phyloP scores from a whole-genome alignment of 2,888 invertebrate species.

The Meiosimyza decipiens region DNA sequence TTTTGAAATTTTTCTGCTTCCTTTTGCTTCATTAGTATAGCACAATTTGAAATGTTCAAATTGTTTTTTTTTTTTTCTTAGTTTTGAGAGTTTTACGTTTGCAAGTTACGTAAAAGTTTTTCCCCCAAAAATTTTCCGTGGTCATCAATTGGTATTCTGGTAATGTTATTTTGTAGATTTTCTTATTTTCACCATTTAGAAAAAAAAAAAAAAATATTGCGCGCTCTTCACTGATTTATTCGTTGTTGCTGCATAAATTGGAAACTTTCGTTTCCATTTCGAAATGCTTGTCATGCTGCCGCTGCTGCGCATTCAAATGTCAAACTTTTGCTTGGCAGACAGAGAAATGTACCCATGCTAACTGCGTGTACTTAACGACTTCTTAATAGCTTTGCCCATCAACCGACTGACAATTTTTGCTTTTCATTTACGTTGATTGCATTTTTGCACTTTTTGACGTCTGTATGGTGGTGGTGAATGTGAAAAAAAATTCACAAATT shows the following conservation, averaged over 20 bases:
- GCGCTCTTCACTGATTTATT: constrained; percentile 4
- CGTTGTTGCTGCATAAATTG: background rate
- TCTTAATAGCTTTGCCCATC: constrained; percentile 48
- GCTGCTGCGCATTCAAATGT: constrained; percentile 11
- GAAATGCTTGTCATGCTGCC: constrained; percentile 13
- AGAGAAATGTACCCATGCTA: constrained; percentile 32
- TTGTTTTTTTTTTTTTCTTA: too few relatives aligned
- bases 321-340: constrained; percentile 4
- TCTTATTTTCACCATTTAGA: background rate
- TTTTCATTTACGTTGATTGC: constrained; percentile 50
- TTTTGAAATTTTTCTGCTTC: too few relatives aligned
- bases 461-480: background rate
- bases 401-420: constrained; percentile 38
- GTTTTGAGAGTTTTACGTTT: too few relatives aligned
- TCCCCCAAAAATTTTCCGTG: background rate
- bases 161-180: background rate
- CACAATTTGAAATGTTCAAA: too few relatives aligned
- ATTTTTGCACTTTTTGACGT: constrained; percentile 47
- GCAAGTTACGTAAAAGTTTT: too few relatives aligned
- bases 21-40: too few relatives aligned
- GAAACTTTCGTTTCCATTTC: background rate
- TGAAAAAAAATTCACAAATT: background rate
- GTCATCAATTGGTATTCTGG: constrained; percentile 11
- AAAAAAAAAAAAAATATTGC: background rate
- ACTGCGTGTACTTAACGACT: constrained; percentile 43